Percentiles rank a stretch among this genome's conserved stretches.
Evolutionary conservation across 2,113 vertebrate species (phyloP).

Genomic region (Tichodroma muraria): DNA sequence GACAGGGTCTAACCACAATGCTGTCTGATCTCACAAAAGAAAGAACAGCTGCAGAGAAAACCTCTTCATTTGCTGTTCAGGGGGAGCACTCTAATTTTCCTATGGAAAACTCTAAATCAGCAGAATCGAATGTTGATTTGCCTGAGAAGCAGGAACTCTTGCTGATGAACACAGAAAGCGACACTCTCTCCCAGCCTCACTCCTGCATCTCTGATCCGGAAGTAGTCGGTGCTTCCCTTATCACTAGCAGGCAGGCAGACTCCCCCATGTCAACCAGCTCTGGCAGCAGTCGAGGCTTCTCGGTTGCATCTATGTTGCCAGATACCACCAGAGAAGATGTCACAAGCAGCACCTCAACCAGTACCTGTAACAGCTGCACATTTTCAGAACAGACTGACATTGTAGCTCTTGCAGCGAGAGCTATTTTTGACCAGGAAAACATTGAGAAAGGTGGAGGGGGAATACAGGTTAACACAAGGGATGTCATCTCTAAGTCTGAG

Average conservation of each 20-base stretch:
- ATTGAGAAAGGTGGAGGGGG: slow-evolving; percentile 73
- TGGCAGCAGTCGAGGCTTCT: slow-evolving; percentile 86
- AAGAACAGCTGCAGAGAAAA: slow-evolving; percentile 52
- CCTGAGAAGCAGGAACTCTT: slow-evolving; percentile 69
- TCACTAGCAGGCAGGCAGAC: slow-evolving; percentile 80
- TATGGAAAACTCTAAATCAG: slow-evolving; percentile 60
- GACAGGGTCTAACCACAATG: slow-evolving; percentile 70
- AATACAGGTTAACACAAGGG: slow-evolving; percentile 50
- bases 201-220: slow-evolving; percentile 83
- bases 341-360: slow-evolving; percentile 69
- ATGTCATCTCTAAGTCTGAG: slow-evolving; percentile 67
- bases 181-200: slow-evolving; percentile 71
- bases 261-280: slow-evolving; percentile 85
- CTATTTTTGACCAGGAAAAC: slow-evolving; percentile 91
- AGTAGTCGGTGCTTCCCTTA: slow-evolving; percentile 65
- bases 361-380: slow-evolving; percentile 79
- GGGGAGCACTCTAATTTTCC: slow-evolving; percentile 61
- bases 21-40: slow-evolving; percentile 70
- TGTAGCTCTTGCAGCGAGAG: slow-evolving; percentile 85
- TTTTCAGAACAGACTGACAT: slow-evolving; percentile 94
- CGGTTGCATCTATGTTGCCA: slow-evolving; percentile 93
- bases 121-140: slow-evolving; percentile 50
- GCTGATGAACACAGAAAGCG: slow-evolving; percentile 64
- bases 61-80: slow-evolving; percentile 49
- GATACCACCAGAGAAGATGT: slow-evolving; percentile 73